Conservation (phyloP, 2,888 invertebrate genomes). For the Lepidocyrtoides sp. region DNA sequence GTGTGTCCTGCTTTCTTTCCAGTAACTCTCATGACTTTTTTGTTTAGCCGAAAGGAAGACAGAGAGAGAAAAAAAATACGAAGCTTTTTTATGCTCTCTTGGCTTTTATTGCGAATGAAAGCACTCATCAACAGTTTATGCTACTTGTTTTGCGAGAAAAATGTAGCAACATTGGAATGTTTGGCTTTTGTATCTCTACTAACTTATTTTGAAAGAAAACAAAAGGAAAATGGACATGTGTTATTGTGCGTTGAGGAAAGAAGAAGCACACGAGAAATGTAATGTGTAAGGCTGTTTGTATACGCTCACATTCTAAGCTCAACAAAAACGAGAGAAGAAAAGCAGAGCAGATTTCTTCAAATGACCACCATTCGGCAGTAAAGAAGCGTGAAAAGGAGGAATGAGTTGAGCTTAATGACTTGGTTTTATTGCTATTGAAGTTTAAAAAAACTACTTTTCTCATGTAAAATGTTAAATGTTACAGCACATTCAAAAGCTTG, state of each 20-base stretch:
- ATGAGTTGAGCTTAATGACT: conserved; percentile 68
- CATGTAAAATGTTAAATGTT: conserved; percentile 50
- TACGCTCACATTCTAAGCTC: not conserved
- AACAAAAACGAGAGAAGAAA: conserved; percentile 52
- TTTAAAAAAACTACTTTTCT: conserved; percentile 33
- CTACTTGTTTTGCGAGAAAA: conserved; percentile 58
- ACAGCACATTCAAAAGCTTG: conserved; percentile 27
- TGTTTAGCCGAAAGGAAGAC: conserved; percentile 27
- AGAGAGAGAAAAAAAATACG: conserved; percentile 29
- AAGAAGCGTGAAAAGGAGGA: conserved; percentile 69
- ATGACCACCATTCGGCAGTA: conserved; percentile 71
- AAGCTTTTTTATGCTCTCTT: conserved; percentile 69
- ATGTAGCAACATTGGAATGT: conserved; percentile 28
- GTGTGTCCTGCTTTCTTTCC: conserved; percentile 5
- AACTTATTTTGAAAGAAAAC: conserved; percentile 47
- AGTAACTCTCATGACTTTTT: conserved; percentile 32
- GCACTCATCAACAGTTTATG: conserved; percentile 79
- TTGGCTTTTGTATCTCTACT: conserved; percentile 27
- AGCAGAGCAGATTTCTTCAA: conserved; percentile 38
- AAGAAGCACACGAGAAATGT: not conserved
- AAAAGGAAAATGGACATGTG: conserved; percentile 55
- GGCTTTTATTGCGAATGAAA: conserved; percentile 79
- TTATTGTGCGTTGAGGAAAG: conserved; percentile 43
- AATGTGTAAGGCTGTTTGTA: conserved; percentile 6
- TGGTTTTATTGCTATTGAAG: conserved; percentile 53